These are phyloP conservation scores for Cryptoblepharus egeriae DNA, from an alignment of 2,797 vertebrate genomes.

Conservation along the genomic window DNA sequence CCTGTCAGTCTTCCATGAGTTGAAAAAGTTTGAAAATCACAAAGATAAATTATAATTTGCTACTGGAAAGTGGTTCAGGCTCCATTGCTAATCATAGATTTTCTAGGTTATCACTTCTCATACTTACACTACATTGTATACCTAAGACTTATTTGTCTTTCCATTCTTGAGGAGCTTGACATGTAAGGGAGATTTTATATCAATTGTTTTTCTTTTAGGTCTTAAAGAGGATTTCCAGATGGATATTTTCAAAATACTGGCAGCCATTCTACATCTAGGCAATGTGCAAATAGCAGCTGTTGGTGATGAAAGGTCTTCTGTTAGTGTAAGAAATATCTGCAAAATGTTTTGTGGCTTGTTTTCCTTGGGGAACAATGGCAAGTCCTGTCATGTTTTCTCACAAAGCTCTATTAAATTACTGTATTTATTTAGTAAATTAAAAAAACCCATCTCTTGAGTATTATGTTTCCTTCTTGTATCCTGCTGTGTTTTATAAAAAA, in stretches of 20 bases:
- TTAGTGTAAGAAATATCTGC: constrained; percentile 81
- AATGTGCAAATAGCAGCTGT: constrained; percentile 85
- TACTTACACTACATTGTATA: neutral
- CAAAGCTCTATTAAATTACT: neutral
- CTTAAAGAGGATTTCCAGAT: constrained; percentile 89
- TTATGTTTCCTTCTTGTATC: neutral
- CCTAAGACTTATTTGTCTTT: constrained; percentile 10
- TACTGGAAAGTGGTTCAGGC: neutral
- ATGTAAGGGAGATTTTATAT: constrained; percentile 8
- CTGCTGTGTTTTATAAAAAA: neutral
- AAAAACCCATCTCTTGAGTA: constrained; percentile 13
- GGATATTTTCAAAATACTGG: constrained; percentile 89
- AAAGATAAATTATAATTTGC: neutral
- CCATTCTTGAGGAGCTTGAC: constrained; percentile 19
- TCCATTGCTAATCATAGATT: neutral
- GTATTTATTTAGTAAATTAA: neutral
- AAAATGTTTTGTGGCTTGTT: constrained; percentile 5
- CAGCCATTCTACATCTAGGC: constrained; percentile 93
- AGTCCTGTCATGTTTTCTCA: neutral
- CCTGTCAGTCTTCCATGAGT: no score
- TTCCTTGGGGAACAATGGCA: neutral
- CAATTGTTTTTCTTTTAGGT: constrained; percentile 76
- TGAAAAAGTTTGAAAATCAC: no score
- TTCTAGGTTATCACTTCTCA: neutral
- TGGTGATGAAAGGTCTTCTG: constrained; percentile 86